Base-by-base conservation (phyloP, 1,140 invertebrate species). In the Papilio glaucus region DNA sequence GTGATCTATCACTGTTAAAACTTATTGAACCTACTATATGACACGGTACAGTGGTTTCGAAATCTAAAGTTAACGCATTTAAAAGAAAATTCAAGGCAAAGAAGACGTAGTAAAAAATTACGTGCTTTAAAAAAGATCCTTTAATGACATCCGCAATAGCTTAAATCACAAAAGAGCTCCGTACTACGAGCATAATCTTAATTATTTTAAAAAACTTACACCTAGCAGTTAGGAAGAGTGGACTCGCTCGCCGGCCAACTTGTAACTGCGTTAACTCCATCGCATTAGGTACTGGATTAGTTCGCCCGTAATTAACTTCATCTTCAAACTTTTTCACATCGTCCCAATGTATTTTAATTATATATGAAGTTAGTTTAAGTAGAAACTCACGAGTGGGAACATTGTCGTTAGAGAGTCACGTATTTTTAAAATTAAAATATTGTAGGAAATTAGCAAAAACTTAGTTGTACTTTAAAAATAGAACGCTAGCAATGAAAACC, bases 201-300 rank as follows among this genome's bases (percentile, higher is more conserved):
- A 69, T 69, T 53, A 53, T 69, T 69, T 69, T 69, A 69, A 69
- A n/a, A n/a, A 69, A 67, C 15, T 67, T 67, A 42, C 63, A 69
- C 67, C 53, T 49, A 53, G 42, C 37, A 37, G 67, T 69, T 53
- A 69, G 15, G 39, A 6, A 33, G 29, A 33, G 24, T 6, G 24
- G 49, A 53, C 26, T 1, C n/a, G 33, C 53, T 45, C 65, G 61
- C 18, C 6, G 45, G n/a, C 24, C 26, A 69, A 69, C 13, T 69
- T 69, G 67, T 69, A 69, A 69, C 26, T 53, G 67, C 67, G 67
- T 69, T 69, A 69, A 69, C 42, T 69, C 18, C 45, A 69, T 69
- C 42, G 67, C 29, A 69, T 69, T 49, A 69, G 45, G 45, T 26
- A 53, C 29, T 69, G 33, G 45, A 69, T 69, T 69, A 69, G 41